Evolutionary conservation across 92 coral and sea anemone genomes (phyloP).

Genomic region (Zoanthus sansibaricus): DNA sequence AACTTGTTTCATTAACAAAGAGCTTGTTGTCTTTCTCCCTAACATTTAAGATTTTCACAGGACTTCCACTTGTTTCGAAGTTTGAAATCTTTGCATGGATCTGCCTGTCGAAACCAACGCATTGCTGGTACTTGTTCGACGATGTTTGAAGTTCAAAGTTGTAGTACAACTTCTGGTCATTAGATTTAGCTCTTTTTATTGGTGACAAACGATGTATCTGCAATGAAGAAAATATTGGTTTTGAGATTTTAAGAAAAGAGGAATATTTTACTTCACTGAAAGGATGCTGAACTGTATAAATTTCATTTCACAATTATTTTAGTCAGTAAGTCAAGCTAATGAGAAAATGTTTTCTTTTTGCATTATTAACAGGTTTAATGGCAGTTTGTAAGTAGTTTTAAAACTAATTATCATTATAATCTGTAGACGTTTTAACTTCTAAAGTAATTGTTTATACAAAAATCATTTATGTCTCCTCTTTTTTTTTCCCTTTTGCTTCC

Average conservation of each 20-base stretch:
- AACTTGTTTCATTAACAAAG: slow-evolving; percentile 12
- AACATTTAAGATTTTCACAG: slow-evolving; percentile 33
- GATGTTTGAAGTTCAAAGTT: slow-evolving; percentile 38
- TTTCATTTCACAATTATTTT: background rate
- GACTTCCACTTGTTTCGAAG: slow-evolving; percentile 35
- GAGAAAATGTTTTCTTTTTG: background rate
- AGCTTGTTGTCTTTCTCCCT: slow-evolving; percentile 16
- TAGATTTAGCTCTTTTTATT: slow-evolving; percentile 20
- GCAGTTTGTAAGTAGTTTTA: background rate
- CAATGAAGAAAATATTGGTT: background rate
- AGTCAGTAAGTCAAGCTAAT: slow-evolving; percentile 17
- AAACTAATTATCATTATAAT: background rate
- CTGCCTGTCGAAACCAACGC: slow-evolving; percentile 29
- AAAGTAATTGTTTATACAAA: slow-evolving; percentile 1
- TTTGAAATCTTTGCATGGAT: slow-evolving; percentile 31
- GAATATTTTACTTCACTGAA: background rate
- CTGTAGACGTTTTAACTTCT: background rate
- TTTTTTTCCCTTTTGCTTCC: slow-evolving; percentile 4
- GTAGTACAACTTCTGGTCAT: slow-evolving; percentile 39
- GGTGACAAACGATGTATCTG: slow-evolving; percentile 43
- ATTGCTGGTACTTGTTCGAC: background rate
- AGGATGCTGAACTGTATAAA: background rate
- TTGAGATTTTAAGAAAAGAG: slow-evolving; percentile 1
- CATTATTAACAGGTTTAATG: background rate
- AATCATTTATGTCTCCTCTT: slow-evolving; percentile 4